Evolutionary conservation across 2,888 invertebrate genomes (phyloP), one percentile per base, ranked within the genome.

Genomic region (Antheraea assamensis): DNA sequence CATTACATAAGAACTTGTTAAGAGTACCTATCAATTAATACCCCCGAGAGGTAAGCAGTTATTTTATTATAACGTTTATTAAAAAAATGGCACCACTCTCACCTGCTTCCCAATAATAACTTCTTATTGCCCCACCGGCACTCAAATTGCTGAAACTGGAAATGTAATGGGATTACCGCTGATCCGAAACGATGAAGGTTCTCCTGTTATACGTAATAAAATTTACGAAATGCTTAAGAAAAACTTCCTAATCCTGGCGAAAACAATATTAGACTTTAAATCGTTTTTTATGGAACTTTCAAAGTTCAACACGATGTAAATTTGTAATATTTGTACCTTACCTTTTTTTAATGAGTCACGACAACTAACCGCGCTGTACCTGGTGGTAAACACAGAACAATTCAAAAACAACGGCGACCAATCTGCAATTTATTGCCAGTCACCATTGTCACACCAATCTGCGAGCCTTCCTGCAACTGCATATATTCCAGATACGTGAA

Each of bases 81-180:
- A n/a, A 74, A 80, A 76, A 78, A 80, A 78, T 77, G 61, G 47
- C 49, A 73, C 73, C 73, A 76, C 77, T 72, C 78, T 86, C 83
- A 89, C 87, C 88, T 89, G 85, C 82, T 79, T 82, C 85, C 83
- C 85, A 88, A 88, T 90, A 88, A 88, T 90, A 90, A 88, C 85
- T 88, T 90, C 89, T 90, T 88, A 88, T 87, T 88, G 85, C 83
- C 82, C 83, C 84, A 86, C 85, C 80, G 83, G 83, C 84, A 85
- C 86, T 87, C 82, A 87, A 90, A 90, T 88, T 86, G 87, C 84
- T 85, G 80, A 87, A 90, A 89, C 89, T 89, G 87, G 86, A 86
- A 89, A 89, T 87, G 87, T 89, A 90, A 91, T 90, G 84, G 87
- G 86, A 89, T 90, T 90, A 90, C 88, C 88, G 87, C 85, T 90